Evolutionary conservation across 1,140 invertebrate genomes (phyloP).

Genomic region (Orchesella cincta): DNA sequence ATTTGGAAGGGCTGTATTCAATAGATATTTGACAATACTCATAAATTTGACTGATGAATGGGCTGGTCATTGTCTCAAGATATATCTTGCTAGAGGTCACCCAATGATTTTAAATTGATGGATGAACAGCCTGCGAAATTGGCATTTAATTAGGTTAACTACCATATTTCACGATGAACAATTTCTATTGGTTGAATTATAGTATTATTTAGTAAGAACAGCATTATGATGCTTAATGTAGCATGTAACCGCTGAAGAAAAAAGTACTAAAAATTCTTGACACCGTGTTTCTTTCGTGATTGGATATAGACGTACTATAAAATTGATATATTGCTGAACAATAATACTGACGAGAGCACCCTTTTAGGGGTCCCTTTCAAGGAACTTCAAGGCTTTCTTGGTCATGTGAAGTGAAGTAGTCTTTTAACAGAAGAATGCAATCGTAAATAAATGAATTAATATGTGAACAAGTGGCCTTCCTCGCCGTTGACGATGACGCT

Average conservation of each 20-base stretch:
- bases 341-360: not conserved
- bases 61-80: not conserved
- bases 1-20: not conserved
- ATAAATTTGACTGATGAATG: not conserved
- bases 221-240: not conserved
- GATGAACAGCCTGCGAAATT: not conserved
- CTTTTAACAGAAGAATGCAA: no score
- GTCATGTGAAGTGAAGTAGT: no score
- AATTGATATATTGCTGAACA: not conserved
- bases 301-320: not conserved
- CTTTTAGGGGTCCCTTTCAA: constrained; percentile 2
- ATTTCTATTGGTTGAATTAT: not conserved
- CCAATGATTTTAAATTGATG: not conserved
- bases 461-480: no score
- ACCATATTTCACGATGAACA: not conserved
- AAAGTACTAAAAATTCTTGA: not conserved
- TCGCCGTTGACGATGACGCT: no score
- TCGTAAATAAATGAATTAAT: no score
- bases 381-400: constrained; percentile 6
- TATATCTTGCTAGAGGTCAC: not conserved
- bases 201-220: not conserved
- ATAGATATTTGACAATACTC: not conserved
- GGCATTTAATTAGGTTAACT: not conserved
- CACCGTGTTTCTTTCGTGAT: not conserved
- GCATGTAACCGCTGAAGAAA: not conserved